Evolutionary conservation across 2,797 vertebrate species (phyloP).

Genomic region (Cossypha polioptera): DNA sequence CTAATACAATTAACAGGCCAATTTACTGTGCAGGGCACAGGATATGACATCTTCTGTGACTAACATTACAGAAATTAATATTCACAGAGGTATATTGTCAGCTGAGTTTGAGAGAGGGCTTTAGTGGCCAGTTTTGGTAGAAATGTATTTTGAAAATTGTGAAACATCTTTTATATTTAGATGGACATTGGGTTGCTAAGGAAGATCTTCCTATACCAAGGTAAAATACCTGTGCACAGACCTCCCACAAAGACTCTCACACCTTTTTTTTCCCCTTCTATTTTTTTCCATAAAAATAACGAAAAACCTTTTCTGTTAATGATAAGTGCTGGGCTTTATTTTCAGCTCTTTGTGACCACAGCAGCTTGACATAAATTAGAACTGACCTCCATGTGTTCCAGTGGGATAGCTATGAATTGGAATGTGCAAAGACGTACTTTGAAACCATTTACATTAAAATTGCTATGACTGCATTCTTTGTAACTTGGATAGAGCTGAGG

Average conservation of each 20-base stretch:
- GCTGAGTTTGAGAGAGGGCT: neutral
- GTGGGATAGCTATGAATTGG: neutral
- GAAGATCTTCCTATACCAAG: neutral
- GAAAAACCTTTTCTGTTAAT: neutral
- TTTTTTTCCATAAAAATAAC: neutral
- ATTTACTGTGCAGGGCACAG: neutral
- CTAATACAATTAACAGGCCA: neutral
- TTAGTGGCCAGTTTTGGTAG: neutral
- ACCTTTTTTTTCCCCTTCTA: too few species aligned
- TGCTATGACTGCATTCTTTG: neutral
- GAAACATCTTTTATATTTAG: neutral
- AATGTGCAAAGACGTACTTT: neutral
- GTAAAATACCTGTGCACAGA: neutral
- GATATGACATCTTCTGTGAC: neutral
- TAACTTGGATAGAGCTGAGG: neutral
- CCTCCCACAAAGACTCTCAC: neutral
- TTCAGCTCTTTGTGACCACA: neutral
- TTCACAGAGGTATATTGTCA: neutral
- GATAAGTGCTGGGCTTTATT: neutral
- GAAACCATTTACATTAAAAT: neutral
- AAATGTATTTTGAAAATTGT: neutral
- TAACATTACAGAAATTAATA: neutral
- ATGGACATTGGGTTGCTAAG: neutral
- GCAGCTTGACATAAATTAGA: constrained; percentile 33
- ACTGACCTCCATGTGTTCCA: neutral